Conservation (phyloP, 2,797 vertebrate species). For the Megaceryle alcyon region DNA sequence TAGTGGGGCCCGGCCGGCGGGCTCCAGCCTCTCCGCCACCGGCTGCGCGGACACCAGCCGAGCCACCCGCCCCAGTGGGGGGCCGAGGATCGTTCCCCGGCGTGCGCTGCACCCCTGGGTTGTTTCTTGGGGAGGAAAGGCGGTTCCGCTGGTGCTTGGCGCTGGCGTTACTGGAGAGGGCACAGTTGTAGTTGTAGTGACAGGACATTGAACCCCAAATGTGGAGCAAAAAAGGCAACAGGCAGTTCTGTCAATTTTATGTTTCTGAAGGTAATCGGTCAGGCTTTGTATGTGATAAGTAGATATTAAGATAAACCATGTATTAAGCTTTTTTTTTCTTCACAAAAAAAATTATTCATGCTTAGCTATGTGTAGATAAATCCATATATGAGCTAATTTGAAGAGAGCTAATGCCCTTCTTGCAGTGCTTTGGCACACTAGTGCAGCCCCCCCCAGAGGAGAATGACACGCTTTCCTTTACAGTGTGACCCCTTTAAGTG, state of each 20-base stretch:
- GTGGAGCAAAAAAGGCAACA: background rate
- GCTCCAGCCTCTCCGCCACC: background rate
- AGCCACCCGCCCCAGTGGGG: accelerated
- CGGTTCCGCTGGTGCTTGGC: accelerated
- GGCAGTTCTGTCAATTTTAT: accelerated
- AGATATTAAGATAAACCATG: background rate
- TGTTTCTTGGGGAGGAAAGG: accelerated
- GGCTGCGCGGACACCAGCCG: background rate
- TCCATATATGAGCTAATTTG: background rate
- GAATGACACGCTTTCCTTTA: background rate
- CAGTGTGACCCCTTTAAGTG: no score
- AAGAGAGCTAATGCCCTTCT: background rate
- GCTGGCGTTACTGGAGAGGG: accelerated
- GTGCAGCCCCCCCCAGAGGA: accelerated
- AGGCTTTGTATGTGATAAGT: background rate
- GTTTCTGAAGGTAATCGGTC: background rate
- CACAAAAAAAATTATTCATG: accelerated
- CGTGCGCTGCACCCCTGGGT: background rate
- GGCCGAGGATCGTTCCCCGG: accelerated
- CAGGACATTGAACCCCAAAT: accelerated
- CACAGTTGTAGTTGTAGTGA: background rate
- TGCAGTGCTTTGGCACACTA: accelerated
- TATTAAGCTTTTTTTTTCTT: background rate
- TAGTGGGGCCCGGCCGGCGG: background rate
- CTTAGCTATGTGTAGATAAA: background rate